Evolutionary conservation across 2,888 invertebrate genomes (phyloP), one percentile per base, ranked within the genome.

Genomic region (Philereme transversata): DNA sequence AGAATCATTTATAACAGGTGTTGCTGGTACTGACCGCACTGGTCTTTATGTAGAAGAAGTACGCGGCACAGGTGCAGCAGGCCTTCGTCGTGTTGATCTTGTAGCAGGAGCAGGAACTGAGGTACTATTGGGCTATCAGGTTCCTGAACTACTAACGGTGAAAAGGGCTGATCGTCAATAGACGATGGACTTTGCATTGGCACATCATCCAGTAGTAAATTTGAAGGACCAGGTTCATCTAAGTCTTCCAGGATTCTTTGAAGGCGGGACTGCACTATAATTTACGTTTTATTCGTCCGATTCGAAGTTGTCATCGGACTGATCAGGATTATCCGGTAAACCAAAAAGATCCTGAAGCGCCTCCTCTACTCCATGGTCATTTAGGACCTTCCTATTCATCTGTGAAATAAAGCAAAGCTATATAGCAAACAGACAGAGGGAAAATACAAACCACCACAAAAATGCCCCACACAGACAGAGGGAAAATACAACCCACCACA

Each of bases 281-380:
- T 60, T 57, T 54, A 46, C 46, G 51, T 46, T 36, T 59, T 62
- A 62, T 45, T 65, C 62, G 48, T 59, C 62, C 41, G 61, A 61
- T 55, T 65, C 56, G 41, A 62, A 62, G 53, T 59, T 50, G 50
- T 65, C 65, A 36, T 62, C 64, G 34, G 61, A 65, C 43, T 64
- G 47, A 43, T 62, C 62, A 49, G 62, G 60, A 45, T 65, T 45
- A 38, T 65, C 65, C 7, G 65, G 65, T 54, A 62, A 51, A 46
- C 62, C 59, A 65, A 62, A 65, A 8, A 65, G 38, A 44, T 62
- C 60, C 54, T 62, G 52, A 51, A 65, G 59, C 11, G 65, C 57
- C 22, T 3, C 22, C 22, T 22, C 22, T 22, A 22, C 1, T 22
- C 3, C 1, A 22, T 22, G 1, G 3, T 22, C 22, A 3, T 22